Evolutionary conservation across 2,797 vertebrate genomes (phyloP).

Genomic region (Dipus sagitta): DNA sequence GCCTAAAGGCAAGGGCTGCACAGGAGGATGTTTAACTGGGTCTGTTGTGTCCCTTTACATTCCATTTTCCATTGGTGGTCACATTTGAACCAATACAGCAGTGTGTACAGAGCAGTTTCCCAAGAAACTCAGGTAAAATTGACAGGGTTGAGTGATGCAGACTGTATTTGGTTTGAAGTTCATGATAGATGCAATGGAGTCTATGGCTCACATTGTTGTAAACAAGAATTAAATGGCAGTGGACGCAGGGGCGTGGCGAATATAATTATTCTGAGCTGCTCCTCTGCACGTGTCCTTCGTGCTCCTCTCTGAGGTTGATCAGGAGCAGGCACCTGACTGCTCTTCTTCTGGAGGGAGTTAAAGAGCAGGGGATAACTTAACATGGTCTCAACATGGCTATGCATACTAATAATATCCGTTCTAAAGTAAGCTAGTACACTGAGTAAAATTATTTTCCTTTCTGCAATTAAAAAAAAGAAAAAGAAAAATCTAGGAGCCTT

Average conservation of each 20-base stretch:
- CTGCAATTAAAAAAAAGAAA: not conserved
- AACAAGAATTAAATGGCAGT: not conserved
- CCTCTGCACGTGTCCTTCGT: not conserved
- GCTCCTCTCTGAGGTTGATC: not conserved
- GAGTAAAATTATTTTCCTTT: not conserved
- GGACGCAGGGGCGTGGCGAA: not conserved
- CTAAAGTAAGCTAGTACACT: not conserved
- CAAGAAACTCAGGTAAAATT: not conserved
- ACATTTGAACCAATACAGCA: not conserved
- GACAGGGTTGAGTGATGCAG: not conserved
- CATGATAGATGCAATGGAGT: not conserved
- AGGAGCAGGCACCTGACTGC: not conserved
- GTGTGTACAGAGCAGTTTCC: not conserved
- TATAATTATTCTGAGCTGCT: not conserved
- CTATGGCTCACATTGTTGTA: not conserved
- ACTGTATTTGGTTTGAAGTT: not conserved
- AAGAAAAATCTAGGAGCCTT: not conserved
- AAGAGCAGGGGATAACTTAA: not conserved
- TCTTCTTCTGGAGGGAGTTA: not conserved
- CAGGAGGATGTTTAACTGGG: too few relatives aligned
- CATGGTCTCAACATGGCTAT: not conserved
- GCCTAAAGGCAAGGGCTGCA: too few relatives aligned
- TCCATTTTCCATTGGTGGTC: too few relatives aligned
- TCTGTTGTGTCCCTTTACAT: too few relatives aligned
- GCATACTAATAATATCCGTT: not conserved